These are phyloP conservation scores for Cardiocondyla obscurior DNA, from an alignment of 1,140 invertebrate genomes.

Conservation along the genomic window DNA sequence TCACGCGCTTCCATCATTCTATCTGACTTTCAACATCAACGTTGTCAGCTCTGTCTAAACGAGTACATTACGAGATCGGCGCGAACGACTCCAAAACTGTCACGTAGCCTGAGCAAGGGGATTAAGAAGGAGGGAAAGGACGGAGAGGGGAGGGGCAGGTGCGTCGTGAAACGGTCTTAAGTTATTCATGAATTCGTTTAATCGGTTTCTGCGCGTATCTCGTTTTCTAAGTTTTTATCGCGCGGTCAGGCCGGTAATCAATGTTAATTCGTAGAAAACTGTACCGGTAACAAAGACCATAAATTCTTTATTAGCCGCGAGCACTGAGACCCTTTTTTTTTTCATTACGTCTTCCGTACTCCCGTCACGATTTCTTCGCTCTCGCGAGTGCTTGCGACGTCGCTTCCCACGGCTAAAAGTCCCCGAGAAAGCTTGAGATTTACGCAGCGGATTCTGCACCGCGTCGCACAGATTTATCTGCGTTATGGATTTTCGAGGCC, in stretches of 20 bases:
- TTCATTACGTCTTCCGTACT: conserved; percentile 38
- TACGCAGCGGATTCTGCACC: neutral
- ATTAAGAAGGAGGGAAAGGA: conserved; percentile 21
- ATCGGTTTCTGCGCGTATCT: conserved; percentile 82
- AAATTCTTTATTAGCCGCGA: conserved; percentile 82
- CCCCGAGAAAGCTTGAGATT: conserved; percentile 26
- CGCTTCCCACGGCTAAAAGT: neutral
- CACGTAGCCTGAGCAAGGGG: conserved; percentile 37
- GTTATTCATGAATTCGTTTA: conserved; percentile 84
- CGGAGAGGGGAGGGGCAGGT: conserved; percentile 71
- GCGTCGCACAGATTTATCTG: neutral
- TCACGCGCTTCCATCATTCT: conserved; percentile 39
- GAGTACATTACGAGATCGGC: conserved; percentile 49
- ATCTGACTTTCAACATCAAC: conserved; percentile 30
- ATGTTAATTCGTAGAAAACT: conserved; percentile 83
- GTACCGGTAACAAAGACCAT: conserved; percentile 81
- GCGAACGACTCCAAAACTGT: conserved; percentile 49
- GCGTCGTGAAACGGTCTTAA: conserved; percentile 75
- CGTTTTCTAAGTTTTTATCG: conserved; percentile 80
- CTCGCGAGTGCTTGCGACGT: neutral
- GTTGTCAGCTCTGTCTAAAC: conserved; percentile 39
- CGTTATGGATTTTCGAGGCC: neutral
- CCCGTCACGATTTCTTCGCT: neutral
- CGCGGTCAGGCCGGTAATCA: conserved; percentile 76
- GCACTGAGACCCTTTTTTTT: conserved; percentile 58